A percentile compares a stretch with the other conserved stretches of the same genome.
These are phyloP conservation scores for Dendrolimus houi DNA, from an alignment of 2,888 invertebrate genomes.

Conservation along the genomic window DNA sequence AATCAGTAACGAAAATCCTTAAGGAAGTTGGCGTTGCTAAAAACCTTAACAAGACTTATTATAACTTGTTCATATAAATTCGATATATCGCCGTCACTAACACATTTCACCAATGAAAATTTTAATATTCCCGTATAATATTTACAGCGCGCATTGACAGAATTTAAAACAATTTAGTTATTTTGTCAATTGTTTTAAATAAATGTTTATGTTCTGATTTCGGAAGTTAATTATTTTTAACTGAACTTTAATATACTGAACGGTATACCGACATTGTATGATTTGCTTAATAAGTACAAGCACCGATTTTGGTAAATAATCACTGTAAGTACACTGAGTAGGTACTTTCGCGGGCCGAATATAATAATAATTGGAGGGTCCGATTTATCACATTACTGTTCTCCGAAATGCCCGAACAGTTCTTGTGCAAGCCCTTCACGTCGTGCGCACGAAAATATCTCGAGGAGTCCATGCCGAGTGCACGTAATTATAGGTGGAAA, in stretches of 20 bases:
- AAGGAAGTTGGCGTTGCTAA: no score
- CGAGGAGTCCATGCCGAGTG: constrained; percentile 55
- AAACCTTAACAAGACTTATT: no score
- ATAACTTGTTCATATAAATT: no score
- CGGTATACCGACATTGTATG: constrained; percentile 27
- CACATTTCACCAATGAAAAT: no score
- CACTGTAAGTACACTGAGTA: constrained; percentile 62
- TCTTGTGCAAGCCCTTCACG: constrained; percentile 69
- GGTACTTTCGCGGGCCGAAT: constrained; percentile 66
- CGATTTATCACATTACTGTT: constrained; percentile 72
- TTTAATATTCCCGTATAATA: no score
- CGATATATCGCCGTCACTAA: no score
- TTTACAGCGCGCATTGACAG: no score
- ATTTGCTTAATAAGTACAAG: constrained; percentile 68
- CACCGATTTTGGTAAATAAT: constrained; percentile 71
- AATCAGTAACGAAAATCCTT: no score
- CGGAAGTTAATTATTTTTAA: not conserved
- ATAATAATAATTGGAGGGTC: constrained; percentile 73
- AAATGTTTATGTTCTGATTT: no score
- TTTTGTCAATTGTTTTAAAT: no score
- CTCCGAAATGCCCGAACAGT: constrained; percentile 68
- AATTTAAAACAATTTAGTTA: no score
- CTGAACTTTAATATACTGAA: constrained; percentile 1
- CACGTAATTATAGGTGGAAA: constrained; percentile 69
- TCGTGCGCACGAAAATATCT: constrained; percentile 72